phyloP scores from a whole-genome alignment of 37 sponge, comb jelly and placozoan species.

The Aphrocallistes beatrix region DNA sequence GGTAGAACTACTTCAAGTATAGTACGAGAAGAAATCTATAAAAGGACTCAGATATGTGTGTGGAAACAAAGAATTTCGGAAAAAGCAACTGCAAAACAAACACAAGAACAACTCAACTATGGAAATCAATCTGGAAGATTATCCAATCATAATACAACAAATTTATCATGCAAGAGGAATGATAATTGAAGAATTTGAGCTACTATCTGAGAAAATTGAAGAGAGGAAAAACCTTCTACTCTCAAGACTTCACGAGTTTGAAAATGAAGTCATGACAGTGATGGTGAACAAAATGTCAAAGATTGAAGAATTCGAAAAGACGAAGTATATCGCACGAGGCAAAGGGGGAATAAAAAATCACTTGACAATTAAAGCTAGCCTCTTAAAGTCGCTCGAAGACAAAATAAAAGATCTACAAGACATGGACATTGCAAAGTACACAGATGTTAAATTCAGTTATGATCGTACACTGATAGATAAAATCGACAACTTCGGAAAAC shows the following conservation, averaged over 20 bases:
- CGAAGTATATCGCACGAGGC: background rate
- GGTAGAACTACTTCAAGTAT: too few relatives aligned
- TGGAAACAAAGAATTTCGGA: too few relatives aligned
- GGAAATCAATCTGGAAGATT: background rate
- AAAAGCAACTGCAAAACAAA: background rate
- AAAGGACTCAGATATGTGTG: too few relatives aligned
- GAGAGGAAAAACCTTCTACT: background rate
- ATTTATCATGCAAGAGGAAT: background rate
- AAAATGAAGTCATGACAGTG: background rate
- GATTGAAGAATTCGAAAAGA: background rate
- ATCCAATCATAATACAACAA: background rate
- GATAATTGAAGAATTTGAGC: background rate
- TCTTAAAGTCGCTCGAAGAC: background rate
- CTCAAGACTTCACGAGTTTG: background rate
- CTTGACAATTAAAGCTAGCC: background rate
- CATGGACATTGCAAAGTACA: background rate
- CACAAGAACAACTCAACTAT: background rate
- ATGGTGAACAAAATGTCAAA: background rate
- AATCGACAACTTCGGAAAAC: constrained; percentile 5
- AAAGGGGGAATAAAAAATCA: background rate
- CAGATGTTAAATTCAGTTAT: background rate
- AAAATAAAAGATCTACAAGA: background rate
- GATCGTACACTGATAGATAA: background rate
- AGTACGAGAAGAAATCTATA: too few relatives aligned
- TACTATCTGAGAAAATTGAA: background rate